phyloP scores from a whole-genome alignment of 2,888 invertebrate genomes.

The Dasysyrphus albostriatus region DNA sequence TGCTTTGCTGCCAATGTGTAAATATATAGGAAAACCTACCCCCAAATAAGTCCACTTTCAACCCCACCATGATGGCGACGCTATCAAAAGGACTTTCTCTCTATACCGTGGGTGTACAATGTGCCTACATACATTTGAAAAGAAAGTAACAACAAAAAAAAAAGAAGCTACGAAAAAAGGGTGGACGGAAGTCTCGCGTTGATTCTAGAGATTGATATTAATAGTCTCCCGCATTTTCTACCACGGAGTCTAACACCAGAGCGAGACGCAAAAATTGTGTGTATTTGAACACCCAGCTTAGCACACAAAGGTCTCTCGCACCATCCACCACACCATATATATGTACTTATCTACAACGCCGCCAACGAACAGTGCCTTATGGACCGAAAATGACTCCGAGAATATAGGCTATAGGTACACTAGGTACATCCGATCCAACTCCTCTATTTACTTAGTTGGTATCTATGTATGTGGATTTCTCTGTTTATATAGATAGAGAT shows the following conservation, averaged over 20 bases:
- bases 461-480: constrained; percentile 26
- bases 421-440: constrained; percentile 34
- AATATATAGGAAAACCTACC: constrained; percentile 55
- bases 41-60: constrained; percentile 4
- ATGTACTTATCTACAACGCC: neutral
- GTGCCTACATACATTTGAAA: constrained; percentile 5
- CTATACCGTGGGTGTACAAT: neutral
- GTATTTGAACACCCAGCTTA: constrained; percentile 74
- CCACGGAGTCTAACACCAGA: constrained; percentile 56
- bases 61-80: constrained; percentile 21
- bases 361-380: constrained; percentile 30
- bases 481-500: constrained; percentile 35
- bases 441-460: constrained; percentile 66
- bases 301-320: constrained; percentile 56
- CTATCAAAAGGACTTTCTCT: constrained; percentile 57
- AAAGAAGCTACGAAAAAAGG: constrained; percentile 19
- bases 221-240: constrained; percentile 56
- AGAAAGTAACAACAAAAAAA: constrained; percentile 21
- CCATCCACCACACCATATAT: neutral
- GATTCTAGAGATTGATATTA: constrained; percentile 71
- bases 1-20: constrained; percentile 68
- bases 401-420: constrained; percentile 70
- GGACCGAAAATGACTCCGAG: constrained; percentile 49
- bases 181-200: constrained; percentile 69
- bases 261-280: constrained; percentile 67